Evolutionary conservation across 2,113 vertebrate genomes (phyloP).

Genomic region (Cephalopholis sonnerati): DNA sequence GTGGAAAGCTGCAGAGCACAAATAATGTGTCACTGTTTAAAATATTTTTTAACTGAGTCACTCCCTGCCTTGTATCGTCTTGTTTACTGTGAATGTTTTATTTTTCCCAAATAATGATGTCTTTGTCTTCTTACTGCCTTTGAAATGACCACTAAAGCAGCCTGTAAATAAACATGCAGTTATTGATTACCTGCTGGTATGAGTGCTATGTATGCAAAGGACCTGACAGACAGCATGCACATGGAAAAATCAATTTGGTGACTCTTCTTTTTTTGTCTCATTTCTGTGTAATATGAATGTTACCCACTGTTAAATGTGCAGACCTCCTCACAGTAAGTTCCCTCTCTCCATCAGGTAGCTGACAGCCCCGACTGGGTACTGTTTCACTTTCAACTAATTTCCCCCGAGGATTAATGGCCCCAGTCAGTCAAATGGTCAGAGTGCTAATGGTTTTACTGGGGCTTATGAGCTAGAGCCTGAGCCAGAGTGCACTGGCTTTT

Average conservation of each 20-base stretch:
- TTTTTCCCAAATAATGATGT: constrained; percentile 1
- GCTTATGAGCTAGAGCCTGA: background rate
- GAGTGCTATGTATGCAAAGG: background rate
- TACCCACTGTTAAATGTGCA: background rate
- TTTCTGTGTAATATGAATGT: background rate
- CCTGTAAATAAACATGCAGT: constrained; percentile 75
- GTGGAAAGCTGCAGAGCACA: background rate
- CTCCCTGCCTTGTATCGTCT: constrained; percentile 43
- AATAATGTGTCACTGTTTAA: constrained; percentile 19
- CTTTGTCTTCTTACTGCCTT: constrained; percentile 51
- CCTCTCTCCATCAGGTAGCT: background rate
- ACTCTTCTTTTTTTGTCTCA: background rate
- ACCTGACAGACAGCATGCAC: too few relatives aligned
- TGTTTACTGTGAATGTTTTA: constrained; percentile 64
- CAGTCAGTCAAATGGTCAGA: background rate
- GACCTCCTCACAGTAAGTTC: background rate
- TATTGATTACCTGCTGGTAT: constrained; percentile 34
- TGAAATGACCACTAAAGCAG: constrained; percentile 71
- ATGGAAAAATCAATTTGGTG: too few relatives aligned
- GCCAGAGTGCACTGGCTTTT: background rate
- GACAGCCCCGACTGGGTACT: background rate
- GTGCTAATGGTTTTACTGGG: constrained; percentile 13
- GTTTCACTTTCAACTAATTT: background rate
- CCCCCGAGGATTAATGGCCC: constrained; percentile 3
- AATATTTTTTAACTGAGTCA: background rate